These are phyloP conservation scores for Leuciscus waleckii DNA, from an alignment of 2,797 vertebrate genomes.

Conservation along the genomic window DNA sequence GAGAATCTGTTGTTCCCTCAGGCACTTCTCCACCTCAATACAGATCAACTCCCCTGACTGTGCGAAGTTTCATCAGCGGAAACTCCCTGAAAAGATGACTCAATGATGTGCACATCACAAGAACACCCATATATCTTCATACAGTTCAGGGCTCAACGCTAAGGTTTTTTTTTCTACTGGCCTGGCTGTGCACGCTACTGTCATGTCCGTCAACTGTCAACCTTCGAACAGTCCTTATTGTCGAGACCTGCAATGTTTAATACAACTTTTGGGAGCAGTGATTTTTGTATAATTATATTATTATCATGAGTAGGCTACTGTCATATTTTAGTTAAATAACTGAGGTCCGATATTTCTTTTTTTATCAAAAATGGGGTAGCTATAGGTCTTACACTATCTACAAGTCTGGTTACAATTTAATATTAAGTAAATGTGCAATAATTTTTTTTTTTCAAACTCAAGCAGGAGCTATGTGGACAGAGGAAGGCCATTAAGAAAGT, in stretches of 20 bases:
- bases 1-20: constrained; percentile 43
- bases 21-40: constrained; percentile 46
- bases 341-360: too few relatives aligned
- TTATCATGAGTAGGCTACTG: neutral
- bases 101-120: neutral
- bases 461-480: constrained; percentile 17
- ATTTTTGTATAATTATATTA: neutral
- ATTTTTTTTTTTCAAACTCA: too few relatives aligned
- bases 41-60: constrained; percentile 46
- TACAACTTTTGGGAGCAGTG: neutral
- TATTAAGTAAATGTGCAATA: neutral
- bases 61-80: constrained; percentile 49
- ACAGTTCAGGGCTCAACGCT: neutral
- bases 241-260: neutral
- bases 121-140: neutral
- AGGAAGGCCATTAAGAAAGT: neutral
- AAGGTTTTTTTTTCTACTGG: neutral
- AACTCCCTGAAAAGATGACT: constrained; percentile 8
- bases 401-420: neutral
- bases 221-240: neutral
- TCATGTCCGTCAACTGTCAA: neutral
- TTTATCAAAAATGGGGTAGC: neutral
- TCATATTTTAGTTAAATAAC: neutral
- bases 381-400: neutral
- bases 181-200: neutral